Percentiles rank a stretch among this genome's conserved stretches.
Conservation (phyloP, 1,140 invertebrate genomes). For the Magallana ariakensis region DNA sequence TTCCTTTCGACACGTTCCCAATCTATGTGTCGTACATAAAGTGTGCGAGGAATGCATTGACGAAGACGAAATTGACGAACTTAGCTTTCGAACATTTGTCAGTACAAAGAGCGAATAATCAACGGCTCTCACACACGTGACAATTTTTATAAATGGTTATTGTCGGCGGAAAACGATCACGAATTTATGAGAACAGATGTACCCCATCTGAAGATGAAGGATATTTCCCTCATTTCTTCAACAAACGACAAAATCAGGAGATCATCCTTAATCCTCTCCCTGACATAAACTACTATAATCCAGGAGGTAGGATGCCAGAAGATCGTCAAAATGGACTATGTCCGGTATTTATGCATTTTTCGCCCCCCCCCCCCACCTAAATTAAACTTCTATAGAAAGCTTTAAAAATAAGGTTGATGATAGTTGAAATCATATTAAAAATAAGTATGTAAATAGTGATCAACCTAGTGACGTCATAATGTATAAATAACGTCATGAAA, state of each 20-base stretch:
- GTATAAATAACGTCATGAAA: too few relatives aligned
- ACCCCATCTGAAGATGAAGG: conserved; percentile 47
- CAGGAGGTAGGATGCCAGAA: conserved; percentile 8
- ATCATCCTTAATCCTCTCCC: background rate
- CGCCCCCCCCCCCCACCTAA: background rate
- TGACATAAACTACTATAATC: conserved; percentile 35
- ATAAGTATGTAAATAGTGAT: too few relatives aligned
- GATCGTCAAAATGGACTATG: too few relatives aligned
- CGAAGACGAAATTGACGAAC: conserved; percentile 3
- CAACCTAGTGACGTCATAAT: too few relatives aligned
- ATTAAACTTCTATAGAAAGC: too few relatives aligned
- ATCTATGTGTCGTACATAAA: conserved; percentile 60
- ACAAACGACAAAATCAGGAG: conserved; percentile 50
- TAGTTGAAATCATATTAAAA: too few relatives aligned
- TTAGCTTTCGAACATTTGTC: conserved; percentile 25
- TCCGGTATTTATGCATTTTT: too few relatives aligned
- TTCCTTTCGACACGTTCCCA: conserved; percentile 50
- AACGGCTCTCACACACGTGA: conserved; percentile 35
- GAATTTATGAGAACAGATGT: conserved; percentile 54
- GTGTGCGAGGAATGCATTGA: conserved; percentile 53
- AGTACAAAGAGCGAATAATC: conserved; percentile 17
- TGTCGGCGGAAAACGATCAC: conserved; percentile 52
- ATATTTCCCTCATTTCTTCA: conserved; percentile 61
- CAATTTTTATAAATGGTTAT: conserved; percentile 56
- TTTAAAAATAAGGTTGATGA: too few relatives aligned